phyloP scores from a whole-genome alignment of 2,888 invertebrate genomes.

The Dasysyrphus tricinctus region DNA sequence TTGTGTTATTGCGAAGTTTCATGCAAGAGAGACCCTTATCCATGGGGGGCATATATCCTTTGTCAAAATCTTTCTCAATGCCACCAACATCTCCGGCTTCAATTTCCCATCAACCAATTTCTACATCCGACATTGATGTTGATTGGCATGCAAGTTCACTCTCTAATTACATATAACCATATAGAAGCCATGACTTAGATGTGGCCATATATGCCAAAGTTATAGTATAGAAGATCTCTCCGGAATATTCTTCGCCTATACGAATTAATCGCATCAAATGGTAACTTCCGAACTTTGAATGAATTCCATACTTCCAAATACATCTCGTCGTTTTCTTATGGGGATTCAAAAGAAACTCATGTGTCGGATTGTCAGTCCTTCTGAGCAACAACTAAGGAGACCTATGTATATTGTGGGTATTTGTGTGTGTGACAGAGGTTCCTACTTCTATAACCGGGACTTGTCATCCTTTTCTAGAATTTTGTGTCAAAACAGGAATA shows the following conservation, averaged over 20 bases:
- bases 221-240: constrained; percentile 12
- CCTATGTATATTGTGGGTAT: not conserved
- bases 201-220: not conserved
- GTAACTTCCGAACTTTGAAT: constrained; percentile 56
- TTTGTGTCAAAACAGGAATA: constrained; percentile 20
- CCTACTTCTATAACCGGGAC: constrained; percentile 3
- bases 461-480: constrained; percentile 20
- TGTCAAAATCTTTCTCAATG: constrained; percentile 26
- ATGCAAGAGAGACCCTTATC: not conserved
- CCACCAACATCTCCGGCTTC: constrained; percentile 23
- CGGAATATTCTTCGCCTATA: constrained; percentile 34
- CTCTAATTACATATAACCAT: constrained; percentile 53
- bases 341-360: constrained; percentile 59
- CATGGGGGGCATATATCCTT: not conserved
- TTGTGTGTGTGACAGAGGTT: constrained; percentile 9
- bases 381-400: constrained; percentile 28
- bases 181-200: constrained; percentile 38
- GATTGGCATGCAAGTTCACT: constrained; percentile 67
- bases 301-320: constrained; percentile 38
- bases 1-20: not conserved
- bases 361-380: constrained; percentile 52
- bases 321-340: constrained; percentile 20
- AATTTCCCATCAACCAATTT: constrained; percentile 39
- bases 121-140: constrained; percentile 57
- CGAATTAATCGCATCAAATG: constrained; percentile 60